Conservation (phyloP, 2,888 invertebrate genomes). For the Hemithea aestivaria region DNA sequence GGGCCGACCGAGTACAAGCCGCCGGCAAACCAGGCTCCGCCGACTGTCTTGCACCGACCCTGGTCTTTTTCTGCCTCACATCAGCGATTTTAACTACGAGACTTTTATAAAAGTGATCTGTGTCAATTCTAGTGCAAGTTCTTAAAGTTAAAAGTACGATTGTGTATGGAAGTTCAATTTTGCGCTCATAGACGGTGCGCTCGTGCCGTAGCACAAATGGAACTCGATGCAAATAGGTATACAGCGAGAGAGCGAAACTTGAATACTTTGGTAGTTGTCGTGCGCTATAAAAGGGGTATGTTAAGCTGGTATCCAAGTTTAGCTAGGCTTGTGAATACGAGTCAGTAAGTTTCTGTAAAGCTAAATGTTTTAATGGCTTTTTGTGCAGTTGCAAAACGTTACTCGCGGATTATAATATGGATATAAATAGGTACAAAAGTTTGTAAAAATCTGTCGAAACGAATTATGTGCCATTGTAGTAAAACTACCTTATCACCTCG, state of each 20-base stretch:
- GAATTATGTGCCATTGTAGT: slow-evolving; percentile 6
- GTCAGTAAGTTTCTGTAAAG: slow-evolving; percentile 4
- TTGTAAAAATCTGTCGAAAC: not conserved
- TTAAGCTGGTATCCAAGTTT: slow-evolving; percentile 7
- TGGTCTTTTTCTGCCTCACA: slow-evolving; percentile 32
- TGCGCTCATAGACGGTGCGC: not conserved
- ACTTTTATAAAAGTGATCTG: slow-evolving; percentile 26
- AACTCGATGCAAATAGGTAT: slow-evolving; percentile 4
- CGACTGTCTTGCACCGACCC: slow-evolving; percentile 31
- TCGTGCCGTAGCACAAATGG: slow-evolving; percentile 4
- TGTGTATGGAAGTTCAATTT: slow-evolving; percentile 1
- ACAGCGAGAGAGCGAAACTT: slow-evolving; percentile 1
- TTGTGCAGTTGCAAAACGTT: not conserved
- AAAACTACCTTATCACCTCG: slow-evolving; percentile 5
- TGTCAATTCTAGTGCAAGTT: slow-evolving; percentile 16
- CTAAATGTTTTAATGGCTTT: not conserved
- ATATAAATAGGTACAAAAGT: not conserved
- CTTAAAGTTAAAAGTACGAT: slow-evolving; percentile 1
- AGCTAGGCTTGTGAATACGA: slow-evolving; percentile 2
- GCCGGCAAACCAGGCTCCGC: slow-evolving; percentile 54
- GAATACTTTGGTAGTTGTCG: slow-evolving; percentile 14
- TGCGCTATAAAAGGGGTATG: slow-evolving; percentile 10
- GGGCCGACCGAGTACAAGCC: slow-evolving; percentile 88
- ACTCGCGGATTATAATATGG: too few relatives aligned
- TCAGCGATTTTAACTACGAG: slow-evolving; percentile 30